Percentiles rank a stretch among this genome's conserved stretches.
Conservation (phyloP, 2,113 vertebrate genomes). For the Glaucomys volans region DNA sequence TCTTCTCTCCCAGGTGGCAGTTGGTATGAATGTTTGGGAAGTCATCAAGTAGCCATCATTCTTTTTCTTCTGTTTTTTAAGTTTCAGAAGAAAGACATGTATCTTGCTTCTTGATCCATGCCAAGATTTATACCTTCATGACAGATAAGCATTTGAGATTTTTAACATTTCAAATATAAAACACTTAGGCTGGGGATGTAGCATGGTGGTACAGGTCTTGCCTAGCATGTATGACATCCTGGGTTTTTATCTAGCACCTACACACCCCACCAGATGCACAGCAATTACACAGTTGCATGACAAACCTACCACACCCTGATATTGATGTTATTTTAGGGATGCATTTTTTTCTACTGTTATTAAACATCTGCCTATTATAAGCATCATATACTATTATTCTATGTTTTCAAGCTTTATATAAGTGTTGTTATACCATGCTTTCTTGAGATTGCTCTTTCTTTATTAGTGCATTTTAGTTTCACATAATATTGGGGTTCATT, state of each 20-base stretch:
- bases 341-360: background rate
- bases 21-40: background rate
- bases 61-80: background rate
- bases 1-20: background rate
- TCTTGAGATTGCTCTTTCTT: slow-evolving; percentile 8
- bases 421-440: background rate
- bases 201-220: background rate
- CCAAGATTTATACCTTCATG: background rate
- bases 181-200: background rate
- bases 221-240: background rate
- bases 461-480: no score
- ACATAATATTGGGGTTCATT: no score
- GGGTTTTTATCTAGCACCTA: background rate
- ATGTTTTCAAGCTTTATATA: slow-evolving; percentile 25
- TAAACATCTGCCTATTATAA: background rate
- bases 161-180: background rate
- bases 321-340: background rate
- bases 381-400: background rate
- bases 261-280: background rate
- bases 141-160: background rate
- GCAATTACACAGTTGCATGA: background rate
- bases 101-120: slow-evolving; percentile 15
- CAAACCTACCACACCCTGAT: slow-evolving; percentile 13
- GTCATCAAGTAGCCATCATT: background rate
- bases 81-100: background rate